These are phyloP conservation scores for Cataglyphis rosenhaueri DNA, from an alignment of 2,888 invertebrate genomes.

Conservation along the genomic window DNA sequence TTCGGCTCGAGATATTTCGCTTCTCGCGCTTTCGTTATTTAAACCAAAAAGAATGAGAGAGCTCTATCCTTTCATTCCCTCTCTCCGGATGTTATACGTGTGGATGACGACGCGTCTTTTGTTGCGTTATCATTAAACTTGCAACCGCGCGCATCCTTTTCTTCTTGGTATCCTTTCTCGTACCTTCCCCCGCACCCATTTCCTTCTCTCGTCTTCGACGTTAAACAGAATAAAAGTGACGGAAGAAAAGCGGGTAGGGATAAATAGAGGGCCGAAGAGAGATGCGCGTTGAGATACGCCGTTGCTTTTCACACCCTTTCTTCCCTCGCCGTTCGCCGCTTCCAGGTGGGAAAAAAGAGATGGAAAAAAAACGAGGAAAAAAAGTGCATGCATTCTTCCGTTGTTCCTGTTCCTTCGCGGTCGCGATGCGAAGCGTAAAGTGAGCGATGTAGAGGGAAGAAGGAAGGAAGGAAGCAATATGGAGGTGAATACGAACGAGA, in stretches of 20 bases:
- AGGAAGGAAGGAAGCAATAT: constrained; percentile 23
- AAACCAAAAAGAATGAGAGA: neutral
- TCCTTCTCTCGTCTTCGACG: constrained; percentile 8
- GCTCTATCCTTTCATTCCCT: neutral
- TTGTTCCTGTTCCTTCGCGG: constrained; percentile 20
- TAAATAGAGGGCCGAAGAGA: constrained; percentile 26
- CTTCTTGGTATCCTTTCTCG: neutral
- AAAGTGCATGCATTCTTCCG: constrained; percentile 21
- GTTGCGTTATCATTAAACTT: constrained; percentile 50
- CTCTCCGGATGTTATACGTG: constrained; percentile 9
- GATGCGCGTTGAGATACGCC: constrained; percentile 38
- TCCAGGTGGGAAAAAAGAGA: constrained; percentile 5
- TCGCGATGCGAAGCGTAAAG: constrained; percentile 27
- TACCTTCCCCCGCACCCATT: neutral
- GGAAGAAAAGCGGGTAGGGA: constrained; percentile 29
- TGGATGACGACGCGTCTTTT: constrained; percentile 15
- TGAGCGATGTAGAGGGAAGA: constrained; percentile 20
- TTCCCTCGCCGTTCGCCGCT: neutral
- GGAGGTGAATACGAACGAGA: constrained; percentile 30
- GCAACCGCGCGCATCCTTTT: constrained; percentile 31
- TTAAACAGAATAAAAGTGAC: constrained; percentile 48
- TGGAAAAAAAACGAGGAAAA: neutral
- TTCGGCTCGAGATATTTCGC: constrained; percentile 12
- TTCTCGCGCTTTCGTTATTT: constrained; percentile 13
- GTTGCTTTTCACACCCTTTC: constrained; percentile 43